A percentile compares a stretch with the other conserved stretches of the same genome.
These are phyloP conservation scores for Eupithecia vulgata DNA, from an alignment of 2,888 invertebrate species.

Conservation along the genomic window DNA sequence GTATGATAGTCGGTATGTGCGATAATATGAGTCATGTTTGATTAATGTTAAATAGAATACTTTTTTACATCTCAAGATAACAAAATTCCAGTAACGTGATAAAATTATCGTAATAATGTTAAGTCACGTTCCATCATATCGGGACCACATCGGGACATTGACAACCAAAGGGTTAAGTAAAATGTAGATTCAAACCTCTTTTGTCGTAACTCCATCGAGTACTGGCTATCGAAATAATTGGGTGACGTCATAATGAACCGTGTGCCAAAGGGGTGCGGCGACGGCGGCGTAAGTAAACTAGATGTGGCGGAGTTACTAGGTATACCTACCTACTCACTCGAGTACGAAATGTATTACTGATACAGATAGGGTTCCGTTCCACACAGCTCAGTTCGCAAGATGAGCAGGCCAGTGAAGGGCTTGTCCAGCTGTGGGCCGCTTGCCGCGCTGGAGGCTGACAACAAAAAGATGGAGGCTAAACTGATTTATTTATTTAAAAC, in stretches of 20 bases:
- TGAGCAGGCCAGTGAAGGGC: too few species aligned
- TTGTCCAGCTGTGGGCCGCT: too few species aligned
- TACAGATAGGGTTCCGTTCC: too few species aligned
- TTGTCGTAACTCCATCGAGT: neutral
- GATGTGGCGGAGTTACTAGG: too few species aligned
- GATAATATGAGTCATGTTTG: neutral
- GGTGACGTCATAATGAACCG: conserved; percentile 5
- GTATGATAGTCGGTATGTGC: neutral
- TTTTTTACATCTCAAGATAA: neutral
- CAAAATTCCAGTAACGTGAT: neutral
- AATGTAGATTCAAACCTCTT: neutral
- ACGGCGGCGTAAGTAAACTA: neutral
- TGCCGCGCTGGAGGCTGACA: too few species aligned
- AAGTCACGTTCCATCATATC: neutral
- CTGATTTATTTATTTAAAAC: too few species aligned
- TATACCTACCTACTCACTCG: too few species aligned
- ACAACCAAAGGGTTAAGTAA: neutral
- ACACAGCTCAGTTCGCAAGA: too few species aligned
- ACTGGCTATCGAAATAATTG: conserved; percentile 24
- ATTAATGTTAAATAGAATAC: neutral
- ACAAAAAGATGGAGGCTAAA: too few species aligned
- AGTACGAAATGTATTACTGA: too few species aligned
- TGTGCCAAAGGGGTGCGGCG: neutral
- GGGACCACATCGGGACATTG: too few species aligned
- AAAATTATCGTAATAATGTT: neutral